Evolutionary conservation across 2,888 invertebrate genomes (phyloP).

Genomic region (Scaptomyza cyrtandrae): DNA sequence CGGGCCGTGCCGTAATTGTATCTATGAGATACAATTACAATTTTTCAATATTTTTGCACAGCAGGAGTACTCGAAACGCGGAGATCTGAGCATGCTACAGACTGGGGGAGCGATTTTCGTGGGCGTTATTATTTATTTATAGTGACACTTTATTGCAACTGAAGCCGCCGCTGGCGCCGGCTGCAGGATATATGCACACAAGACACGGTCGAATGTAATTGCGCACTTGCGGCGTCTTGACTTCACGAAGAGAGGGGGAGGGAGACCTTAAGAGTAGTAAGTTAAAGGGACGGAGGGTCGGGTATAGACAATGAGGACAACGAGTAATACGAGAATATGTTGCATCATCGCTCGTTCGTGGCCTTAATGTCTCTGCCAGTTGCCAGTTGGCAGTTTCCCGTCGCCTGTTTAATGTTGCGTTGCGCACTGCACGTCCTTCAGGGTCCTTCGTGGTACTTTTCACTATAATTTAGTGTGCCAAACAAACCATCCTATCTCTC

Average conservation of each 20-base stretch:
- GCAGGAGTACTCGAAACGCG: conserved; percentile 40
- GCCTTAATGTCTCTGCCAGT: conserved; percentile 72
- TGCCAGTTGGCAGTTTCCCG: conserved; percentile 56
- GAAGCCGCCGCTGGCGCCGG: conserved; percentile 50
- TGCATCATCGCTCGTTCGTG: conserved; percentile 75
- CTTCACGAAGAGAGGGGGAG: conserved; percentile 13
- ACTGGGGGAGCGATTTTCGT: conserved; percentile 47
- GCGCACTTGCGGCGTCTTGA: conserved; percentile 78
- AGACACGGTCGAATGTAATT: conserved; percentile 75
- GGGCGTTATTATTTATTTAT: conserved; percentile 80
- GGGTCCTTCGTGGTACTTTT: conserved; percentile 39
- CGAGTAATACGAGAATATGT: conserved; percentile 55
- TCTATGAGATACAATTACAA: conserved; percentile 79
- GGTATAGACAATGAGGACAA: conserved; percentile 39
- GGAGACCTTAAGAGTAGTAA: not conserved
- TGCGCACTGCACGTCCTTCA: conserved; percentile 75
- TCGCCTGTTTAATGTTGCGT: conserved; percentile 80
- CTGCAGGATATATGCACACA: conserved; percentile 72
- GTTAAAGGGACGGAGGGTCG: not conserved
- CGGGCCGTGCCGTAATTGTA: conserved; percentile 70
- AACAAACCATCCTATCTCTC: not conserved
- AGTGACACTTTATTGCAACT: conserved; percentile 77
- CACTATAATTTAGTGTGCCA: conserved; percentile 69
- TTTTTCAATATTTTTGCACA: conserved; percentile 79
- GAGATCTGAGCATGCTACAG: conserved; percentile 6